Evolutionary conservation across 1,140 invertebrate species (phyloP).

Genomic region (Drosophila orosa): DNA sequence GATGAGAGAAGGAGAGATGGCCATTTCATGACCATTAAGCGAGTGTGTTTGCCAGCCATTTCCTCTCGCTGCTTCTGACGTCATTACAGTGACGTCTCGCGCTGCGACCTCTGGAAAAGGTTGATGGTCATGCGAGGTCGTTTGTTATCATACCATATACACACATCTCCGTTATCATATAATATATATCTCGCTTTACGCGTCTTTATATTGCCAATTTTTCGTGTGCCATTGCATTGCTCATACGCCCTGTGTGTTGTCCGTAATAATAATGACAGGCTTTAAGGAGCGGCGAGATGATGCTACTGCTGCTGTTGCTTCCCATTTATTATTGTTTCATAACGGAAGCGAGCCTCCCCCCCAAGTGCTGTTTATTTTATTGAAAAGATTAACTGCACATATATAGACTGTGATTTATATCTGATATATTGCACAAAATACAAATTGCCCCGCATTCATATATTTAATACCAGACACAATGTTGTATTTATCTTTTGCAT

Average conservation of each 20-base stretch:
- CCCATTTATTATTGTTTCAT: constrained; percentile 40
- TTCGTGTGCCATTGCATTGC: constrained; percentile 35
- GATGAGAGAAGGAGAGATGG: constrained; percentile 12
- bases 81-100: constrained; percentile 46
- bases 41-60: constrained; percentile 47
- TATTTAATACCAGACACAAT: constrained; percentile 45
- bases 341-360: constrained; percentile 59
- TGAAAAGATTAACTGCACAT: constrained; percentile 63
- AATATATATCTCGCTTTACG: constrained; percentile 26
- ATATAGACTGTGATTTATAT: constrained; percentile 68
- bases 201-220: constrained; percentile 51
- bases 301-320: background rate
- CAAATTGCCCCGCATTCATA: constrained; percentile 70
- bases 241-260: constrained; percentile 21
- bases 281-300: constrained; percentile 20
- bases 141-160: background rate
- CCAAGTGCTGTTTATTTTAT: constrained; percentile 63
- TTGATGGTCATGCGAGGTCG: constrained; percentile 7
- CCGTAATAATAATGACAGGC: constrained; percentile 24
- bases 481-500: constrained; percentile 42
- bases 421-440: constrained; percentile 66
- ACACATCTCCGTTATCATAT: constrained; percentile 5
- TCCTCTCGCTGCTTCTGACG: constrained; percentile 30
- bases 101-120: constrained; percentile 28
- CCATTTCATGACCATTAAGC: constrained; percentile 44